Conservation (phyloP, 2,113 vertebrate genomes). For the Oceanodroma tethys region DNA sequence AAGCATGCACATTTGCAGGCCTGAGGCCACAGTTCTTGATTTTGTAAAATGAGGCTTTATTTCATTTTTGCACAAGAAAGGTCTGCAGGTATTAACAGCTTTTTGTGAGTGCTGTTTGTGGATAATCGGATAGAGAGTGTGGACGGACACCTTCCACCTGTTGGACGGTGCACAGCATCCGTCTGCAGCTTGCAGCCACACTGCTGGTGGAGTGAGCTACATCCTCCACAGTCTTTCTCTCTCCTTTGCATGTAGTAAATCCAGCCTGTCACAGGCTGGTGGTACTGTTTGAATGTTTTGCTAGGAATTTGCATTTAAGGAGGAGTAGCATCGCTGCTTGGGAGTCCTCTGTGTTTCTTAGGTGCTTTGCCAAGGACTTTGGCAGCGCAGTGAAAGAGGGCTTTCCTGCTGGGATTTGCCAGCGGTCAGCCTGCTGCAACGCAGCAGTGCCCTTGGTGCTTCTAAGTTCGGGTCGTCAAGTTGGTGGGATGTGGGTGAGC, state of each 20-base stretch:
- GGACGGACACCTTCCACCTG: too few species aligned
- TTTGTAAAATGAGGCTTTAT: not conserved
- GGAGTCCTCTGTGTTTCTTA: not conserved
- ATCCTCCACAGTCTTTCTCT: not conserved
- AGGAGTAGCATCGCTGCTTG: not conserved
- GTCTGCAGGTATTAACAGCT: not conserved
- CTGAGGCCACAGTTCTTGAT: not conserved
- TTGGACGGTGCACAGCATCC: not conserved
- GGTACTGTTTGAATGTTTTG: not conserved
- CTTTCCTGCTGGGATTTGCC: not conserved
- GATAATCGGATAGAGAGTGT: not conserved
- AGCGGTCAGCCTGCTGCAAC: not conserved
- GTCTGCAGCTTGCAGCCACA: fast-evolving
- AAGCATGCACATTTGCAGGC: not conserved
- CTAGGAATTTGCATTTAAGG: not conserved
- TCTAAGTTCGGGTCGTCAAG: fast-evolving
- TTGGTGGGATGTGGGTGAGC: not conserved
- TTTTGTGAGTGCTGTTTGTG: not conserved
- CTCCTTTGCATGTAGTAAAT: not conserved
- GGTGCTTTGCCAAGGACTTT: not conserved
- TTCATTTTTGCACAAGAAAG: not conserved
- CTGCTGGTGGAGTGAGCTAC: too few species aligned
- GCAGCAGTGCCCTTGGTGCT: not conserved
- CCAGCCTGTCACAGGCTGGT: not conserved
- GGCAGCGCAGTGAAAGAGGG: not conserved